Conservation (phyloP, 2,113 vertebrate genomes). For the Brienomyrus brachyistius region DNA sequence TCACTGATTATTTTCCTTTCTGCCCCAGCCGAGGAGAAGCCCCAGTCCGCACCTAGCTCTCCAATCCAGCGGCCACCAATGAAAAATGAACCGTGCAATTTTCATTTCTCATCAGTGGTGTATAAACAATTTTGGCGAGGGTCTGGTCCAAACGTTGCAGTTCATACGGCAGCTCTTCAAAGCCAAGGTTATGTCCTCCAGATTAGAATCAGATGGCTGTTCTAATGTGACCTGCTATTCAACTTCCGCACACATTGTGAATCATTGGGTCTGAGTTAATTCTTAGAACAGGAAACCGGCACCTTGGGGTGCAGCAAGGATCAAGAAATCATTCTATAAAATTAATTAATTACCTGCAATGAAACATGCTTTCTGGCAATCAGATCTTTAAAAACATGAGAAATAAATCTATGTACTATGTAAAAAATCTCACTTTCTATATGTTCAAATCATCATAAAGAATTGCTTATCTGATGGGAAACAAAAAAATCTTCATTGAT, state of each 20-base stretch:
- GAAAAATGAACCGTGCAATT: constrained; percentile 14
- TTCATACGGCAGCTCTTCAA: constrained; percentile 13
- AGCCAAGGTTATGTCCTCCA: constrained; percentile 21
- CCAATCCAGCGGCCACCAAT: neutral
- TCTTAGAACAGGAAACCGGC: neutral
- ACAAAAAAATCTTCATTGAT: neutral
- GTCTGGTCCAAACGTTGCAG: constrained; percentile 2
- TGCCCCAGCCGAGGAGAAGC: neutral
- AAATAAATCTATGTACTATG: neutral
- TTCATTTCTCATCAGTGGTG: constrained; percentile 23
- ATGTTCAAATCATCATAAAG: neutral
- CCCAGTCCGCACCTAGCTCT: neutral
- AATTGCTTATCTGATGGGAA: neutral
- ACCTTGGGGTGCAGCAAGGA: neutral
- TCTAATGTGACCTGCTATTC: constrained; percentile 24
- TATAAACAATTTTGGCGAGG: constrained; percentile 10
- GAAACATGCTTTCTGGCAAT: neutral
- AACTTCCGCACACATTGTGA: constrained; percentile 15
- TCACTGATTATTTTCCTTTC: neutral
- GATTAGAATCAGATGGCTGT: constrained; percentile 27
- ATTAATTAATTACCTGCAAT: neutral
- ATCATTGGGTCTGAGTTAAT: neutral
- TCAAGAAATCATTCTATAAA: neutral
- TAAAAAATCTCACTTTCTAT: neutral
- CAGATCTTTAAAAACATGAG: neutral